phyloP scores from a whole-genome alignment of 1,140 invertebrate genomes.

The Asobara japonica region DNA sequence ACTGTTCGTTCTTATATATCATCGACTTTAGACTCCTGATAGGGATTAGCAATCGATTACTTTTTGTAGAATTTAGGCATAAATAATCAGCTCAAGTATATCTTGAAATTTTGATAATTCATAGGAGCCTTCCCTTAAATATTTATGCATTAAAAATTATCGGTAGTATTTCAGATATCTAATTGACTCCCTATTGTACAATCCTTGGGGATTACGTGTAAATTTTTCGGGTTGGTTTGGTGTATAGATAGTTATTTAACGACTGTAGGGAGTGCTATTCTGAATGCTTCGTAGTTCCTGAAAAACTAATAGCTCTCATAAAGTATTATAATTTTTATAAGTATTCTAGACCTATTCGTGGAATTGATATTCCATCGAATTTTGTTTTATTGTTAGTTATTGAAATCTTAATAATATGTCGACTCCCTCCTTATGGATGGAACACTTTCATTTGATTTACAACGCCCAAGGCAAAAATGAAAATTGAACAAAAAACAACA shows the following conservation, averaged over 20 bases:
- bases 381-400: background rate
- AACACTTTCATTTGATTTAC: too few relatives aligned
- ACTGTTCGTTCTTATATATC: too few relatives aligned
- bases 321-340: slow-evolving; percentile 48
- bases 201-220: too few relatives aligned
- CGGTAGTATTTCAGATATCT: background rate
- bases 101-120: too few relatives aligned
- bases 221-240: background rate
- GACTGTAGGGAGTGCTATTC: slow-evolving; percentile 33
- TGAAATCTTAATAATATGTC: too few relatives aligned
- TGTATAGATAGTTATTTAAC: slow-evolving; percentile 38
- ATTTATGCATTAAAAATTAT: slow-evolving; percentile 36
- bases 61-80: too few relatives aligned
- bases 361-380: background rate
- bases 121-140: background rate
- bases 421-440: too few relatives aligned
- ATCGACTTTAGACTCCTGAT: too few relatives aligned
- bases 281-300: slow-evolving; percentile 54
- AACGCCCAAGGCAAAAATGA: too few relatives aligned
- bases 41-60: too few relatives aligned
- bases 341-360: slow-evolving; percentile 30
- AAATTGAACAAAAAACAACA: too few relatives aligned
- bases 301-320: slow-evolving; percentile 55
- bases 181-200: background rate
- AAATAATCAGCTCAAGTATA: too few relatives aligned